phyloP scores from a whole-genome alignment of 2,113 vertebrate species.

The Myrmophylax atrothorax region DNA sequence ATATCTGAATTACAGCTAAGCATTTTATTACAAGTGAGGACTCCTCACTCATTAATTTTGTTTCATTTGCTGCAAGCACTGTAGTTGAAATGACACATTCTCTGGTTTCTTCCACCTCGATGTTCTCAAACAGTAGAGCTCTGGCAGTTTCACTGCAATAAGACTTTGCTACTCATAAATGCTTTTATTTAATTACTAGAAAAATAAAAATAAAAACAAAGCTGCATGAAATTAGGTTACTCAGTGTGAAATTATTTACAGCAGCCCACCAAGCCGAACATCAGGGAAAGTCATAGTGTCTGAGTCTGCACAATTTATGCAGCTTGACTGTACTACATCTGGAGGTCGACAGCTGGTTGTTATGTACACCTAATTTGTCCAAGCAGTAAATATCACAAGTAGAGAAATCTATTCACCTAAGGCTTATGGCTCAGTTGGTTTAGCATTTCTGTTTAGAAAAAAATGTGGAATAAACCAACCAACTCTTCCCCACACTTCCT shows the following conservation, averaged over 20 bases:
- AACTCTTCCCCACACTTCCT: not conserved
- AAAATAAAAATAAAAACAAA: constrained; percentile 71
- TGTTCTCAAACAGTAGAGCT: not conserved
- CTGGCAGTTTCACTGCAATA: not conserved
- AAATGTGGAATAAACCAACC: constrained; percentile 66
- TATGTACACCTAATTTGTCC: constrained; percentile 77
- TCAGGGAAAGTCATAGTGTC: constrained; percentile 25
- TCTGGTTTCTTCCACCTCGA: not conserved
- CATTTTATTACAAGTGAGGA: not conserved
- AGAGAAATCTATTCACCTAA: constrained; percentile 68
- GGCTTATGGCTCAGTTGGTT: constrained; percentile 67
- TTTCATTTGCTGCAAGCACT: not conserved
- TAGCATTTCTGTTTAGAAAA: constrained; percentile 63
- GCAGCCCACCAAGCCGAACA: constrained; percentile 6
- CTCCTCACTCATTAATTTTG: not conserved
- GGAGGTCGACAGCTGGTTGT: constrained; percentile 77
- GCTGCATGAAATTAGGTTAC: constrained; percentile 75
- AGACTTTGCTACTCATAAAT: not conserved
- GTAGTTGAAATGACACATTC: not conserved
- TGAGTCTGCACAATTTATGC: constrained; percentile 60
- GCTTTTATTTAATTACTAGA: constrained; percentile 53
- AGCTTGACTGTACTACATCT: constrained; percentile 65
- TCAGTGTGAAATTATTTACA: constrained; percentile 65
- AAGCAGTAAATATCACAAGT: constrained; percentile 67
- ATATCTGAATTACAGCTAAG: not conserved